These are phyloP conservation scores for Phengaris alcon DNA, from an alignment of 2,888 invertebrate genomes.

Conservation along the genomic window DNA sequence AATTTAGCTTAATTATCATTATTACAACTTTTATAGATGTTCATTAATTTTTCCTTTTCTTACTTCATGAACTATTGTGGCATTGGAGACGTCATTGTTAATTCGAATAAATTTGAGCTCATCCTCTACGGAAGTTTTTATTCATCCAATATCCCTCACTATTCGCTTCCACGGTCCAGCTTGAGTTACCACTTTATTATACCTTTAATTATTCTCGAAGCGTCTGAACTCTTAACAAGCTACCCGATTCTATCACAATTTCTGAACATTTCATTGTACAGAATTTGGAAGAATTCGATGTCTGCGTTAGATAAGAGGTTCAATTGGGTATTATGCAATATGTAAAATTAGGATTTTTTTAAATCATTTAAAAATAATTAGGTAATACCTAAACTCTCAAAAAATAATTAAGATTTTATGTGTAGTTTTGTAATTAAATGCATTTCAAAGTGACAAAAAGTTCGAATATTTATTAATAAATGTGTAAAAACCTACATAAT, in stretches of 20 bases:
- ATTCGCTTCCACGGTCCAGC: not conserved
- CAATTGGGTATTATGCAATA: not conserved
- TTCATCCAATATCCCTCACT: slow-evolving; percentile 46
- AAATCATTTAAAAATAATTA: too few species aligned
- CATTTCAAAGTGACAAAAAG: too few species aligned
- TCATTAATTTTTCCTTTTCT: slow-evolving; percentile 74
- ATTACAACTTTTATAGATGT: slow-evolving; percentile 80
- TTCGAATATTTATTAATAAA: too few species aligned
- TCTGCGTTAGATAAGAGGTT: slow-evolving; percentile 50
- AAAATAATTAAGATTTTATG: too few species aligned
- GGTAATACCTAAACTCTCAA: too few species aligned
- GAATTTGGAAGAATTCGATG: slow-evolving; percentile 50
- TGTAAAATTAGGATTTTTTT: too few species aligned
- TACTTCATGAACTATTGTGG: slow-evolving; percentile 78
- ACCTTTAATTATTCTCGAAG: slow-evolving; percentile 2
- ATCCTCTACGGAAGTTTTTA: slow-evolving; percentile 75
- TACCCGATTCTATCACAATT: slow-evolving; percentile 38
- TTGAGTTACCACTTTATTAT: slow-evolving; percentile 26
- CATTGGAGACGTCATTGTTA: slow-evolving; percentile 79
- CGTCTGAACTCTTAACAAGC: slow-evolving; percentile 29
- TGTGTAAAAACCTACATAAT: too few species aligned
- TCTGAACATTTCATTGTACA: slow-evolving; percentile 54
- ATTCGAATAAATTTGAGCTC: slow-evolving; percentile 79
- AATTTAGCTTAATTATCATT: slow-evolving; percentile 79
- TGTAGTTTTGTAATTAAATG: too few species aligned